Evolutionary conservation across 1,140 invertebrate species (phyloP).

Genomic region (Camponotus floridanus): DNA sequence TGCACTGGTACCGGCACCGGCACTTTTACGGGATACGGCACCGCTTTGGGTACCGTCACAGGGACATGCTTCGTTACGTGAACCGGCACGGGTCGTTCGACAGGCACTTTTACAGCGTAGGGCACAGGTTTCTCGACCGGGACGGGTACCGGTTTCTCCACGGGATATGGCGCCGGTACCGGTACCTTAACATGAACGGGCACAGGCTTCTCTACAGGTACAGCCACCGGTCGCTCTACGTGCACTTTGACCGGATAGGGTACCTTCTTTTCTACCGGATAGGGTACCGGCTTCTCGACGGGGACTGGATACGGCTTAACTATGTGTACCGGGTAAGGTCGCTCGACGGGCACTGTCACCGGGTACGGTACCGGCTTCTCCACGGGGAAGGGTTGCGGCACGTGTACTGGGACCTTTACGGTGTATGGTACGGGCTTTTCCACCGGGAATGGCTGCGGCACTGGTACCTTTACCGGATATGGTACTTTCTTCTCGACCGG

Average conservation of each 20-base stretch:
- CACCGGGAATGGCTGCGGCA: constrained; percentile 81
- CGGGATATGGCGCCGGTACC: constrained; percentile 84
- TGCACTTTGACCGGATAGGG: constrained; percentile 86
- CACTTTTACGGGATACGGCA: constrained; percentile 85
- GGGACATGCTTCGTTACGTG: constrained; percentile 82
- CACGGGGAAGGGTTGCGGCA: constrained; percentile 82
- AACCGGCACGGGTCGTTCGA: constrained; percentile 85
- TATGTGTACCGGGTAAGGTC: constrained; percentile 83
- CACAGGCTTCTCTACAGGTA: constrained; percentile 87
- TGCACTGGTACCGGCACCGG: constrained; percentile 85
- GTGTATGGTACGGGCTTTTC: constrained; percentile 84
- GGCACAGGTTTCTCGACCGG: constrained; percentile 91
- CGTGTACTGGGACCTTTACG: constrained; percentile 83
- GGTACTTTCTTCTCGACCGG: constrained; percentile 84
- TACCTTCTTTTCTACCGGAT: constrained; percentile 69
- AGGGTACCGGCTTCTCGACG: constrained; percentile 83
- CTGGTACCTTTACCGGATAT: constrained; percentile 80
- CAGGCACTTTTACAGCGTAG: constrained; percentile 90
- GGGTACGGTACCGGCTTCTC: constrained; percentile 81
- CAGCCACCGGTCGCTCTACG: constrained; percentile 82
- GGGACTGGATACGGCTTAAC: constrained; percentile 85
- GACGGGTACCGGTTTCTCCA: constrained; percentile 88
- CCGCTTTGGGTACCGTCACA: constrained; percentile 86
- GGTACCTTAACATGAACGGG: constrained; percentile 87
- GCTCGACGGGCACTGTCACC: constrained; percentile 79